Evolutionary conservation across 2,113 vertebrate genomes (phyloP).

Genomic region (Chaetodon trifascialis): DNA sequence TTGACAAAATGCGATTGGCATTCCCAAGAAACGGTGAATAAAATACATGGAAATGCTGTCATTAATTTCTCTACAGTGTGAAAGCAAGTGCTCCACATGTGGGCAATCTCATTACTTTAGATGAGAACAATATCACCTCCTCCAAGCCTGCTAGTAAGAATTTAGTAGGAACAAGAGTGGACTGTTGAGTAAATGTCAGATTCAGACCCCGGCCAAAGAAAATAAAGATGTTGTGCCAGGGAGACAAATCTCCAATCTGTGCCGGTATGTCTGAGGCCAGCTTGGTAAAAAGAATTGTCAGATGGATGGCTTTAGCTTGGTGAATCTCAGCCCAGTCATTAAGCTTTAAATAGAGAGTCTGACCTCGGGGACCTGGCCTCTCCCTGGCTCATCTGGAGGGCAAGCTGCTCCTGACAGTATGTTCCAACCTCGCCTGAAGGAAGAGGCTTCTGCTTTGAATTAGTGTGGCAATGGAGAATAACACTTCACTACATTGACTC

Average conservation of each 20-base stretch:
- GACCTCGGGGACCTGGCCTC: slow-evolving; percentile 63
- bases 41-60: slow-evolving; percentile 21
- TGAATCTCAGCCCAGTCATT: slow-evolving; percentile 69
- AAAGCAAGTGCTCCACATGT: slow-evolving; percentile 26
- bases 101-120: slow-evolving; percentile 41
- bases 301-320: slow-evolving; percentile 65
- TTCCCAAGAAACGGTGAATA: slow-evolving; percentile 39
- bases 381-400: slow-evolving; percentile 69
- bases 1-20: slow-evolving; percentile 42
- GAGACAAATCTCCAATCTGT: slow-evolving; percentile 76
- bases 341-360: slow-evolving; percentile 73
- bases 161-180: slow-evolving; percentile 52
- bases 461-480: slow-evolving; percentile 27
- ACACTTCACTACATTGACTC: slow-evolving; percentile 16
- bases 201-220: slow-evolving; percentile 43
- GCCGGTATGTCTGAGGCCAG: slow-evolving; percentile 49
- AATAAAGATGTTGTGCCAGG: slow-evolving; percentile 58
- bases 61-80: slow-evolving; percentile 45
- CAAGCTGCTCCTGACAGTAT: slow-evolving; percentile 70
- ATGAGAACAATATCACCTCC: slow-evolving; percentile 16
- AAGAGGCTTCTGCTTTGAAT: slow-evolving; percentile 54
- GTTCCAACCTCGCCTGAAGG: slow-evolving; percentile 59
- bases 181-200: slow-evolving; percentile 70
- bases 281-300: slow-evolving; percentile 70
- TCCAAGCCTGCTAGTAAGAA: slow-evolving; percentile 47